phyloP scores from a whole-genome alignment of 1,140 invertebrate species.

The Proales similis region DNA sequence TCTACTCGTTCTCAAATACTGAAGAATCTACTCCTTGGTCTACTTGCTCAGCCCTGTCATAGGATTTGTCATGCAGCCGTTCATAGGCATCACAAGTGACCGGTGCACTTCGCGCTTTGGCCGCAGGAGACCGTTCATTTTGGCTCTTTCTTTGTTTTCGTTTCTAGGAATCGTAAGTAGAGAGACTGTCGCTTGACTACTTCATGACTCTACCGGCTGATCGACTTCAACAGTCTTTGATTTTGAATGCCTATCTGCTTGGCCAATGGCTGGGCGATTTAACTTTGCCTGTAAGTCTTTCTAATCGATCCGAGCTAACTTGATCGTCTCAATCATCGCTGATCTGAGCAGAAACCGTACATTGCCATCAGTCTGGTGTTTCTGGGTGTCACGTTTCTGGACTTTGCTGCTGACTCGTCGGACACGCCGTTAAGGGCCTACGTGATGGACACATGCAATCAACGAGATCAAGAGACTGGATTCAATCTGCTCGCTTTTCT shows the following conservation, averaged over 20 bases:
- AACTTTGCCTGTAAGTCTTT: neutral
- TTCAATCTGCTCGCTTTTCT: constrained; percentile 31
- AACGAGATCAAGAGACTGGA: constrained; percentile 35
- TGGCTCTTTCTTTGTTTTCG: constrained; percentile 24
- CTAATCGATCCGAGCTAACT: neutral
- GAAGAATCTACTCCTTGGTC: constrained; percentile 32
- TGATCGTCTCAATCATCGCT: neutral
- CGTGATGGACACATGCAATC: constrained; percentile 23
- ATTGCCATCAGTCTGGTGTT: constrained; percentile 22
- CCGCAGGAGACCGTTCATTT: constrained; percentile 54
- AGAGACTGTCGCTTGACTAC: no score
- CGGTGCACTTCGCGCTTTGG: constrained; percentile 45
- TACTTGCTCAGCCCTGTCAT: constrained; percentile 32
- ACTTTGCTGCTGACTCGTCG: constrained; percentile 25
- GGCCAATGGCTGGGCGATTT: constrained; percentile 30
- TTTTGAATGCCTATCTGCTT: constrained; percentile 18
- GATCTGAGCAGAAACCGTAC: constrained; percentile 8
- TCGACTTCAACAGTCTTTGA: no score
- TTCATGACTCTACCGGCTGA: no score
- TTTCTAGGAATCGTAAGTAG: neutral
- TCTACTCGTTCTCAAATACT: neutral
- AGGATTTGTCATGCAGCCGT: constrained; percentile 32
- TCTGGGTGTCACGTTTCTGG: constrained; percentile 26
- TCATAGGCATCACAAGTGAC: constrained; percentile 46
- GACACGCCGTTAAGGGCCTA: constrained; percentile 26